phyloP scores from a whole-genome alignment of 2,888 invertebrate genomes.

The Orthonevra nobilis region DNA sequence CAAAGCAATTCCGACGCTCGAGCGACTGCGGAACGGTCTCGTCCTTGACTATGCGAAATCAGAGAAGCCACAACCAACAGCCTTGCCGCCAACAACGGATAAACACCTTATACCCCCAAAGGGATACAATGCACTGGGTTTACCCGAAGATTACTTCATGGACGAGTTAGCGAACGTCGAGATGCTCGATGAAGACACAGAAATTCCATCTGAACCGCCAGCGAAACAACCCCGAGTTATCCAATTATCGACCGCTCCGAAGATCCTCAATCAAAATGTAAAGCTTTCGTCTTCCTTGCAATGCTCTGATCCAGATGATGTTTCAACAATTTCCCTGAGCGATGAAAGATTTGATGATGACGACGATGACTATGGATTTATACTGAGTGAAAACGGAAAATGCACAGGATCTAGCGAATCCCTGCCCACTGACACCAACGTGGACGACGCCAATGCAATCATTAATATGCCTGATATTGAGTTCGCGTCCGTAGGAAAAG shows the following conservation, averaged over 20 bases:
- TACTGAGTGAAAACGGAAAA: neutral
- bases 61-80: slow-evolving; percentile 71
- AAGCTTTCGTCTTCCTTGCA: too few species aligned
- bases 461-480: slow-evolving; percentile 13
- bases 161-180: slow-evolving; percentile 19
- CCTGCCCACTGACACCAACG: neutral
- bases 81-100: slow-evolving; percentile 66
- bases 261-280: slow-evolving; percentile 42
- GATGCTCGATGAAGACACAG: neutral
- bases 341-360: neutral
- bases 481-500: neutral
- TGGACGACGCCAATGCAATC: neutral
- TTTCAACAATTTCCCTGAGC: neutral
- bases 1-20: slow-evolving; percentile 80
- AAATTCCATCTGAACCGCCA: neutral
- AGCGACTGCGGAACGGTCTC: slow-evolving; percentile 72
- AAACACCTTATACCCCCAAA: slow-evolving; percentile 75
- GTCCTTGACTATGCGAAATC: slow-evolving; percentile 74
- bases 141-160: slow-evolving; percentile 27
- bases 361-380: neutral
- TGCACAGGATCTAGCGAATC: neutral
- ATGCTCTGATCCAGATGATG: too few species aligned
- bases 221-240: neutral
- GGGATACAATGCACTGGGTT: slow-evolving; percentile 71
- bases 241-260: neutral